phyloP scores from a whole-genome alignment of 53 echinoderm and acorn worm genomes.

The Henricia sp. region DNA sequence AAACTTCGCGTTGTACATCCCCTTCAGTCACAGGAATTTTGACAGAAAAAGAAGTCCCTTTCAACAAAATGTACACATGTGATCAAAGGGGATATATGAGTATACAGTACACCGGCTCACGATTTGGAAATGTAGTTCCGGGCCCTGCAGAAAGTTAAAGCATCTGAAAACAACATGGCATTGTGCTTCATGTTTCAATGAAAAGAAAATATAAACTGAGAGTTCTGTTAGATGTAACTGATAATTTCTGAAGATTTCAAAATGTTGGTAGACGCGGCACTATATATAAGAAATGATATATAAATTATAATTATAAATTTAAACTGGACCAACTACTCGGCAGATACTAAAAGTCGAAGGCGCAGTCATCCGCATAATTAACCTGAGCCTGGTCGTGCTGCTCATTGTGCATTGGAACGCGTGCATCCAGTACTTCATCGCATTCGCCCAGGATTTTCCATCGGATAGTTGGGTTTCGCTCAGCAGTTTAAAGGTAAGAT shows the following conservation, averaged over 20 bases:
- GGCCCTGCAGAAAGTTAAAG: too few relatives aligned
- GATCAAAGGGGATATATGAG: too few relatives aligned
- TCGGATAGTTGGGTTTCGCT: slow-evolving; percentile 91
- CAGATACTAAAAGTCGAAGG: slow-evolving; percentile 90
- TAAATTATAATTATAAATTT: background rate
- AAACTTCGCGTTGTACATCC: too few relatives aligned
- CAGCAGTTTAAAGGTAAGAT: slow-evolving; percentile 83
- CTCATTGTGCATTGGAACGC: slow-evolving; percentile 93
- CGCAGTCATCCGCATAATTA: slow-evolving; percentile 91
- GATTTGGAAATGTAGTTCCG: too few relatives aligned
- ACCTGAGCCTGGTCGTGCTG: slow-evolving; percentile 81
- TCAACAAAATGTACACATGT: too few relatives aligned
- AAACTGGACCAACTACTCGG: background rate
- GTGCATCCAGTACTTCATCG: slow-evolving; percentile 97
- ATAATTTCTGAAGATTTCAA: background rate
- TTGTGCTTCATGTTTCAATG: too few relatives aligned
- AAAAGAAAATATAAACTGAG: too few relatives aligned
- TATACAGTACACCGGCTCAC: too few relatives aligned
- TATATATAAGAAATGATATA: background rate
- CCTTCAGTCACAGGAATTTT: too few relatives aligned
- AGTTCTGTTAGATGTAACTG: too few relatives aligned
- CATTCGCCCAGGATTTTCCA: slow-evolving; percentile 93
- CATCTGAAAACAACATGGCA: too few relatives aligned
- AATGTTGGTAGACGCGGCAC: background rate
- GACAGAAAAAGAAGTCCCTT: too few relatives aligned